Conservation (phyloP, 2,888 invertebrate species). For the Caenorhabditis wallacei region DNA sequence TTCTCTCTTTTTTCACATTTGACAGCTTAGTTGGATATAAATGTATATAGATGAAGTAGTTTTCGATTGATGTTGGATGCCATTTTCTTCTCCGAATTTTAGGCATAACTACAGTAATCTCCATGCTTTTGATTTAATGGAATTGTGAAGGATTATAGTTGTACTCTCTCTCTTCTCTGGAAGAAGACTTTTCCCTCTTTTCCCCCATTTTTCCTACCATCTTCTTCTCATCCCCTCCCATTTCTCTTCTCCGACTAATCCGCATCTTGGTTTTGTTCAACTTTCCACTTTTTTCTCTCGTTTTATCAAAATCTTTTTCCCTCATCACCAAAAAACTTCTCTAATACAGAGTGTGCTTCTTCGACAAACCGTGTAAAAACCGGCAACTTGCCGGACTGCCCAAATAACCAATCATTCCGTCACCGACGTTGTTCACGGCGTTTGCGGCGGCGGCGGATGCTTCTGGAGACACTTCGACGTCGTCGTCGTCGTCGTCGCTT, state of each 20-base stretch:
- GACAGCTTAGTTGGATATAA: not conserved
- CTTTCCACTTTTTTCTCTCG: not conserved
- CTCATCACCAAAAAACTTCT: not conserved
- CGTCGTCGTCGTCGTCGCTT: constrained; percentile 30
- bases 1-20: not conserved
- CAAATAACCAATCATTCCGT: constrained; percentile 49
- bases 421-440: constrained; percentile 48
- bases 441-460: constrained; percentile 45
- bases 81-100: no score
- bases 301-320: not conserved
- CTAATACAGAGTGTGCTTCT: constrained; percentile 22
- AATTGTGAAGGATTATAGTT: no score
- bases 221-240: not conserved
- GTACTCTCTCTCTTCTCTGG: not conserved
- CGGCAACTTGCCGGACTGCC: constrained; percentile 15
- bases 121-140: no score
- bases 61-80: no score
- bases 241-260: constrained; percentile 5
- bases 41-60: no score
- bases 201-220: not conserved
- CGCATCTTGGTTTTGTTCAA: constrained; percentile 3
- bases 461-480: constrained; percentile 9
- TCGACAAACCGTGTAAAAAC: constrained; percentile 17
- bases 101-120: no score
- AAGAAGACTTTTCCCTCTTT: no score